Conservation (phyloP, 2,888 invertebrate species). For the Poecilus cupreus region DNA sequence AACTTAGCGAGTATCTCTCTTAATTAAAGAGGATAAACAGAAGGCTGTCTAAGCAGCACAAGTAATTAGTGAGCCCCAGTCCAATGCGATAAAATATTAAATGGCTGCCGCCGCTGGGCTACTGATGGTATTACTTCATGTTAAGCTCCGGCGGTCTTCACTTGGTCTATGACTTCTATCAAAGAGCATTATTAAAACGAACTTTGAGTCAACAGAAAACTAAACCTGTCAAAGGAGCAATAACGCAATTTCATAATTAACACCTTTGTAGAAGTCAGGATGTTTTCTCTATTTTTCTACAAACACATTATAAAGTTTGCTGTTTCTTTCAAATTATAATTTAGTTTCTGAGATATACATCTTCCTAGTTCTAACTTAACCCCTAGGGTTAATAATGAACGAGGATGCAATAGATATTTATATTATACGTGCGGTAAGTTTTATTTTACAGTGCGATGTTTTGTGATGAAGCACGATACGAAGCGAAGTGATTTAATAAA, state of each 20-base stretch:
- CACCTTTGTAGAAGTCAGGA: background rate
- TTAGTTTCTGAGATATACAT: no score
- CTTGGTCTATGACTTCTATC: background rate
- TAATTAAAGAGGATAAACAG: conserved; percentile 30
- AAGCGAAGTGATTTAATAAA: no score
- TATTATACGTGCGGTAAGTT: no score
- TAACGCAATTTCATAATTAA: background rate
- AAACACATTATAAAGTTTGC: background rate
- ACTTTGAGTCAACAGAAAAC: background rate
- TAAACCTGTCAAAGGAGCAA: conserved; percentile 4
- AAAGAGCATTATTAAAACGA: conserved; percentile 34
- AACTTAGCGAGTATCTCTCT: conserved; percentile 9
- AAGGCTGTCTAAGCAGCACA: background rate
- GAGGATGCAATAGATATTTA: no score
- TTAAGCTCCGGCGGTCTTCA: background rate
- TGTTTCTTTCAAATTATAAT: no score
- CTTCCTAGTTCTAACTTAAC: no score
- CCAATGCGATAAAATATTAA: conserved; percentile 24
- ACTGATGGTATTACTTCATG: background rate
- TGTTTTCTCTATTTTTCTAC: no score
- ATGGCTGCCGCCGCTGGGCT: background rate
- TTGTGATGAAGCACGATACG: no score
- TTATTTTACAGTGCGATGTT: no score
- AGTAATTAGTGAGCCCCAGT: conserved; percentile 22
- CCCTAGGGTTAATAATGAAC: no score